Conservation (phyloP, 2,797 vertebrate genomes). For the Artibeus jamaicensis region DNA sequence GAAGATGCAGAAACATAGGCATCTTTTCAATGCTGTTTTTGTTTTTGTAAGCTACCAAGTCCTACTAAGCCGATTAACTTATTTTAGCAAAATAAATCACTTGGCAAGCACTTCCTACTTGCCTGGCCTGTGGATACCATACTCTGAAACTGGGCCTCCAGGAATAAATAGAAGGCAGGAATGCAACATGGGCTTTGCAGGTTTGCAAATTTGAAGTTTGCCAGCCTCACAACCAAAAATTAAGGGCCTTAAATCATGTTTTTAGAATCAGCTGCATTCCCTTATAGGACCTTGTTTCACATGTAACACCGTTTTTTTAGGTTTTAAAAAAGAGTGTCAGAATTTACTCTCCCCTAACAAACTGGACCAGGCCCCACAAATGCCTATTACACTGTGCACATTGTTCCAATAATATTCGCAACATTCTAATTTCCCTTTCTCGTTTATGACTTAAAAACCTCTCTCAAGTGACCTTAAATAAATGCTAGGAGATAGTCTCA, state of each 20-base stretch:
- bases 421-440: not conserved
- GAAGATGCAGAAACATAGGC: conserved; percentile 47
- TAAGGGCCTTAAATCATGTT: not conserved
- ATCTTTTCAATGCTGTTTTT: conserved; percentile 55
- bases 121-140: not conserved
- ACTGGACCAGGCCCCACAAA: not conserved
- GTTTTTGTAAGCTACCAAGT: conserved; percentile 56
- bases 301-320: not conserved
- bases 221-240: not conserved
- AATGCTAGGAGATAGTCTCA: not conserved
- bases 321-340: not conserved
- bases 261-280: not conserved
- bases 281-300: not conserved
- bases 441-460: not conserved
- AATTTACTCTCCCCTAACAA: not conserved
- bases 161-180: not conserved
- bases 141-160: not conserved
- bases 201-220: not conserved
- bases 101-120: conserved; percentile 42
- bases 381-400: not conserved
- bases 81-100: conserved; percentile 57
- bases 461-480: not conserved
- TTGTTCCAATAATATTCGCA: not conserved
- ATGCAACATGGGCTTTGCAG: not conserved
- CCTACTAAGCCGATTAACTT: conserved; percentile 35